Conservation (phyloP, 2,888 invertebrate species). For the Trilocha varians region DNA sequence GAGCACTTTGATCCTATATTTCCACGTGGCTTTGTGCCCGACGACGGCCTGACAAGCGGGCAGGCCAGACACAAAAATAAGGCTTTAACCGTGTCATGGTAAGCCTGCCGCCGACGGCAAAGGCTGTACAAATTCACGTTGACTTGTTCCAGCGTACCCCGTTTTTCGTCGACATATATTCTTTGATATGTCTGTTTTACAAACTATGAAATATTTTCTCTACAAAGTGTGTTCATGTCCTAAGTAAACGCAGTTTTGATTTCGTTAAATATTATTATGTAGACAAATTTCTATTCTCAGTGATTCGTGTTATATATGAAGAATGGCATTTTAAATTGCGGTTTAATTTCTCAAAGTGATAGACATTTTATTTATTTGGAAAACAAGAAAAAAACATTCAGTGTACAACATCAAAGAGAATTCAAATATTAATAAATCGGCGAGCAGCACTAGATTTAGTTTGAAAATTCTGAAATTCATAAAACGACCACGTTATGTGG, state of each 20-base stretch:
- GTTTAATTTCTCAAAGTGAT: too few relatives aligned
- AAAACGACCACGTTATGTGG: constrained; percentile 9
- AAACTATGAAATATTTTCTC: constrained; percentile 1
- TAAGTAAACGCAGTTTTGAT: background rate
- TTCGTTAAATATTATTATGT: background rate
- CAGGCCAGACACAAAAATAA: constrained; percentile 71
- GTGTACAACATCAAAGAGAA: background rate
- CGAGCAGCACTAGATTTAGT: constrained; percentile 1
- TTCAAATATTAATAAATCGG: background rate
- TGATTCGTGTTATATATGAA: too few relatives aligned
- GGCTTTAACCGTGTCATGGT: constrained; percentile 71
- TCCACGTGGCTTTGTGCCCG: constrained; percentile 68
- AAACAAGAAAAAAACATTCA: background rate
- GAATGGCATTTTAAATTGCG: too few relatives aligned
- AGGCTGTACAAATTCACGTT: constrained; percentile 68
- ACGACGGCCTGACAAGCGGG: constrained; percentile 67
- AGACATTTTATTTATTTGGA: background rate
- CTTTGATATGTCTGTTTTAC: constrained; percentile 17
- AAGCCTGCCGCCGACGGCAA: constrained; percentile 71
- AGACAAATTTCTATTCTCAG: too few relatives aligned
- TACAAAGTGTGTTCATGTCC: constrained; percentile 4
- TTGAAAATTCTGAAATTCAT: background rate
- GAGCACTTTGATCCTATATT: constrained; percentile 69
- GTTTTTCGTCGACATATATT: constrained; percentile 34
- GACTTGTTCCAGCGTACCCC: constrained; percentile 50